These are phyloP conservation scores for Malurus melanocephalus DNA, from an alignment of 2,113 vertebrate genomes.

Conservation along the genomic window DNA sequence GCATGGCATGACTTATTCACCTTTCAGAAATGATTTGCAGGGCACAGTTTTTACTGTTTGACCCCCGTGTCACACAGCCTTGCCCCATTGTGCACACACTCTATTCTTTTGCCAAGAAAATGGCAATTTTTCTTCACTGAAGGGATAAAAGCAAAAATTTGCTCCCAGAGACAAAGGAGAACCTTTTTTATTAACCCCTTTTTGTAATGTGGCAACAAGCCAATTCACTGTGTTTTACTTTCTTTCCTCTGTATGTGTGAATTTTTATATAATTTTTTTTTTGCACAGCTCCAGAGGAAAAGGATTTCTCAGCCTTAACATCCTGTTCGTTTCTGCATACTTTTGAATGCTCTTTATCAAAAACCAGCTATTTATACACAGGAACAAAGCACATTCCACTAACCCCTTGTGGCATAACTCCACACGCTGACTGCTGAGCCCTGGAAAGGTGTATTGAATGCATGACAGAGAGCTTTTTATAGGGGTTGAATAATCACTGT, in stretches of 20 bases:
- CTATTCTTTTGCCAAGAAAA: neutral
- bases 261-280: neutral
- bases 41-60: neutral
- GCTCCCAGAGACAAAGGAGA: neutral
- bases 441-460: constrained; percentile 33
- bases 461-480: constrained; percentile 50
- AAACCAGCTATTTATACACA: constrained; percentile 58
- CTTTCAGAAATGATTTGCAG: neutral
- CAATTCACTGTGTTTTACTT: neutral
- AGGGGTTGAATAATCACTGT: constrained; percentile 14
- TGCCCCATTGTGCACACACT: neutral
- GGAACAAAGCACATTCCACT: constrained; percentile 65
- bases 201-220: neutral
- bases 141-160: neutral
- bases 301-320: constrained; percentile 32
- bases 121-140: neutral
- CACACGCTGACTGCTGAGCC: constrained; percentile 32
- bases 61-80: neutral
- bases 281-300: constrained; percentile 16
- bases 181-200: neutral
- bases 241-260: neutral
- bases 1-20: neutral
- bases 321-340: constrained; percentile 39
- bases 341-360: constrained; percentile 33
- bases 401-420: constrained; percentile 52